phyloP scores from a whole-genome alignment of 2,113 vertebrate species.

The Oreochromis spilurus region DNA sequence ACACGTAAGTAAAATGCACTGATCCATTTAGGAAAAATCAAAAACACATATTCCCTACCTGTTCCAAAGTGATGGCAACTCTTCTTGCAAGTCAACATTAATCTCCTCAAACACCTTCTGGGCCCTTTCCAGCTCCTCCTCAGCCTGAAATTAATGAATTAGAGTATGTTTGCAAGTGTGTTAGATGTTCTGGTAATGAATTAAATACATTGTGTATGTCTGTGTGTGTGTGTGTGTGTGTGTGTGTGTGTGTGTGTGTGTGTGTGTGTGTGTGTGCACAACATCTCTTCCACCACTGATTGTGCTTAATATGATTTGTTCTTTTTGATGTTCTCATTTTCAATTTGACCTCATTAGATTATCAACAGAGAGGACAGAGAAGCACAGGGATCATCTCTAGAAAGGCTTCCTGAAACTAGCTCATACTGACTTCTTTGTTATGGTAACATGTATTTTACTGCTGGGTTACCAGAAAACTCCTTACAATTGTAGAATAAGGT shows the following conservation, averaged over 20 bases:
- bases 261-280: neutral
- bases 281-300: neutral
- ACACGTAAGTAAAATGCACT: neutral
- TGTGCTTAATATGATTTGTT: neutral
- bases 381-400: neutral
- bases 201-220: neutral
- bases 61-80: conserved; percentile 96
- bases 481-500: neutral
- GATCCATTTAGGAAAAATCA: neutral
- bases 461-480: neutral
- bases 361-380: neutral
- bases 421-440: neutral
- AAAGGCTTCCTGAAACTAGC: neutral
- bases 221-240: neutral
- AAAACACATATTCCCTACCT: conserved; percentile 72
- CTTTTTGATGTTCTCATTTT: neutral
- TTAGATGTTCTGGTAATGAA: neutral
- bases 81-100: conserved; percentile 94
- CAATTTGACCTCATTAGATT: neutral
- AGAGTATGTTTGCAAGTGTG: neutral
- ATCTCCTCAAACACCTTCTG: conserved; percentile 99
- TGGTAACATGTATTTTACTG: neutral
- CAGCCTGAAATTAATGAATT: conserved; percentile 76
- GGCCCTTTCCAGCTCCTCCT: conserved; percentile 93
- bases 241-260: neutral